Conservation (phyloP, 2,797 vertebrate genomes). For the Podargus strigoides region DNA sequence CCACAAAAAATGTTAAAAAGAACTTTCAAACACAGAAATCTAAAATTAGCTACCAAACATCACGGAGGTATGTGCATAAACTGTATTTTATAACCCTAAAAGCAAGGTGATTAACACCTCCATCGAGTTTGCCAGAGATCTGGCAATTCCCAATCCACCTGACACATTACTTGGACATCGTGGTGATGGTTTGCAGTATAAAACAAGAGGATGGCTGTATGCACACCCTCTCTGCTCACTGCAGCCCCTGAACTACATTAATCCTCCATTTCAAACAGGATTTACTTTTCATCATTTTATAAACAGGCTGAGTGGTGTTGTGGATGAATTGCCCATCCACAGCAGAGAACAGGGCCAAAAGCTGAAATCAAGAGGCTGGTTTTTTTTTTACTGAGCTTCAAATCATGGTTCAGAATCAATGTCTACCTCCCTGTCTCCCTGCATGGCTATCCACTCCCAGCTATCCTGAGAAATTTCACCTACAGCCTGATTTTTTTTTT, state of each 20-base stretch:
- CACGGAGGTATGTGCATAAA: neutral
- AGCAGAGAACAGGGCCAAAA: neutral
- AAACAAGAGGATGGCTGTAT: neutral
- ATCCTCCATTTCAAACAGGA: constrained; percentile 22
- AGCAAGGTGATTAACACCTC: neutral
- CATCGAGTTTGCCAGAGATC: neutral
- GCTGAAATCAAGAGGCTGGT: neutral
- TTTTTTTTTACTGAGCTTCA: neutral
- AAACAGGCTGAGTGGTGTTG: neutral
- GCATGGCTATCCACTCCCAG: neutral
- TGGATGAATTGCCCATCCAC: neutral
- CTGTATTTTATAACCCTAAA: neutral
- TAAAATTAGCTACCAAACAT: neutral
- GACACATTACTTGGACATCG: neutral
- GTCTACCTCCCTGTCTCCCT: neutral
- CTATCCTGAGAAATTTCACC: neutral
- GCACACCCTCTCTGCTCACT: neutral
- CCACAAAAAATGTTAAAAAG: neutral
- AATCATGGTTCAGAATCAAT: neutral
- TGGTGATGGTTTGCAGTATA: neutral
- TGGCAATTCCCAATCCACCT: neutral
- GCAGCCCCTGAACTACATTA: neutral
- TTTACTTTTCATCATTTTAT: constrained; percentile 19
- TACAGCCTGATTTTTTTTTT: neutral
- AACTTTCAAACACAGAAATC: neutral